Evolutionary conservation across 2,797 vertebrate species (phyloP).

Genomic region (Hoplostethus atlanticus): DNA sequence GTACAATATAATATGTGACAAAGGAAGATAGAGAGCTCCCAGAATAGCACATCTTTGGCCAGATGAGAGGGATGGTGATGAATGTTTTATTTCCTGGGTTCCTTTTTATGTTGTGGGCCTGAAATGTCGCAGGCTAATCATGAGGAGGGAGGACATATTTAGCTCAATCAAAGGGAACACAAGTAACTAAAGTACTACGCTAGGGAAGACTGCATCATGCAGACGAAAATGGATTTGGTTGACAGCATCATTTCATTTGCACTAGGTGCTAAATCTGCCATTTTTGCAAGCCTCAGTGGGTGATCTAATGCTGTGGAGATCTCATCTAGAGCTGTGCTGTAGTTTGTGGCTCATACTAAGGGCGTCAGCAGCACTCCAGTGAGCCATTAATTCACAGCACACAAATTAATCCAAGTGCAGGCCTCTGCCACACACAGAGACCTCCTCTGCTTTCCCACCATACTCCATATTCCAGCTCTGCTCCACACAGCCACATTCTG

Average conservation of each 20-base stretch:
- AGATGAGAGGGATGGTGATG: constrained; percentile 33
- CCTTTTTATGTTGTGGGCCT: constrained; percentile 30
- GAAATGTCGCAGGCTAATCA: constrained; percentile 18
- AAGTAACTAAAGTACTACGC: constrained; percentile 21
- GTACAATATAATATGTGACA: constrained; percentile 43
- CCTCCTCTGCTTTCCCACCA: constrained; percentile 65
- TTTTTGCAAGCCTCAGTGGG: constrained; percentile 55
- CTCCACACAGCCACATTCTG: constrained; percentile 68
- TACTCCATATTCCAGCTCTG: constrained; percentile 71
- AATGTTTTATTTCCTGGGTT: constrained; percentile 21
- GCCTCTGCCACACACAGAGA: constrained; percentile 77
- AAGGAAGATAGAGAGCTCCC: constrained; percentile 40
- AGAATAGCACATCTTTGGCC: constrained; percentile 34
- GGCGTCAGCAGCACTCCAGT: constrained; percentile 73
- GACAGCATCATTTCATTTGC: constrained; percentile 52
- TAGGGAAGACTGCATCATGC: constrained; percentile 47
- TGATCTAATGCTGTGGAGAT: constrained; percentile 64
- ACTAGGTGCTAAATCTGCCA: constrained; percentile 17
- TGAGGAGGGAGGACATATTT: constrained; percentile 38
- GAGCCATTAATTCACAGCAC: constrained; percentile 77
- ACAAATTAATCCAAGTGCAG: constrained; percentile 72
- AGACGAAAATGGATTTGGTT: constrained; percentile 51
- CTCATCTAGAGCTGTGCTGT: constrained; percentile 51
- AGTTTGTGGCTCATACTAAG: constrained; percentile 69
- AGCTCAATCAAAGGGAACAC: constrained; percentile 41